Evolutionary conservation across 2,888 invertebrate genomes (phyloP), one percentile per base, ranked within the genome.

Genomic region (Drosophila niveifrons): DNA sequence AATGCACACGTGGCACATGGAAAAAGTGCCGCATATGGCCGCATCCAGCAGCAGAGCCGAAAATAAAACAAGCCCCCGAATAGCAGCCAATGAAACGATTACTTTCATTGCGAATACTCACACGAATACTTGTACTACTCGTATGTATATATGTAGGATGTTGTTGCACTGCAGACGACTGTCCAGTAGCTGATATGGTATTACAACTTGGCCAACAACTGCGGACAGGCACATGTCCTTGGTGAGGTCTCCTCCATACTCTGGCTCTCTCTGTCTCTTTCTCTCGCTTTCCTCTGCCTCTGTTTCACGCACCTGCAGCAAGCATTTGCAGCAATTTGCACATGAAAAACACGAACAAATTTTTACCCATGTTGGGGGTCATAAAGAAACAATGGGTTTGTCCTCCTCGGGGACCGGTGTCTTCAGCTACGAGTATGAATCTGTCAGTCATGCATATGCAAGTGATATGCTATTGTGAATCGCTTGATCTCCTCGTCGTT

Each of bases 121-220:
- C 34, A 34, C 55, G n/a, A 55, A 15, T 44, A 44, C 43, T 56
- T 18, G 44, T 34, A 23, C 29, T 28, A 8, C n/a, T 23, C 23
- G 23, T 23, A 17, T 2, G 2, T 17, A 17, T 6, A n/a, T 18
- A 8, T 31, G 53, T 50, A 53, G 53, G 43, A 36, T 41, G 10
- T 41, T 29, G 51, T 44, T 34, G 58, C 53, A 52, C 28, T 23
- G 65, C 23, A 23, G 44, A 55, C 39, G 66, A 59, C 82, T 82
- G 85, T 75, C 70, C 85, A 52, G 73, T 50, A 74, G 80, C 74
- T 88, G 88, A 88, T 82, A 85, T 77, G 83, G 80, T 69, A 76
- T 82, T 85, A 85, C 83, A 85, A 66, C 67, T 67, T 82, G 82
- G 80, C 76, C 88, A 82, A 82, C 80, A 71, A 73, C 71, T 88